Percentiles rank a stretch among this genome's conserved stretches.
Conservation (phyloP, 2,113 vertebrate genomes). For the Alouatta palliata region DNA sequence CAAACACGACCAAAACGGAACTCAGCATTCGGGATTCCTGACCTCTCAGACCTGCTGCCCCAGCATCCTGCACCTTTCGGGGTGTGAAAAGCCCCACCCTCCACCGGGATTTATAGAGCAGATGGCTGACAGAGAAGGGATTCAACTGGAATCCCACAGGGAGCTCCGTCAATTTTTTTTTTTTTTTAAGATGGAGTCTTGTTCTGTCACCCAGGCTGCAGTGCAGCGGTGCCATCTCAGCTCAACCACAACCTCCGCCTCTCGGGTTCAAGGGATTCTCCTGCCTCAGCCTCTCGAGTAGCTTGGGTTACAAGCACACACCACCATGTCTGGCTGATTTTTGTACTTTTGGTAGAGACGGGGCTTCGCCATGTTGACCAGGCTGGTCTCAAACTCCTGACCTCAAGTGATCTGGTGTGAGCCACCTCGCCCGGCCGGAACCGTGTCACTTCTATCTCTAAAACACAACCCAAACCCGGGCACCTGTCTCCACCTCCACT, state of each 20-base stretch:
- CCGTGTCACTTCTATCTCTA: neutral
- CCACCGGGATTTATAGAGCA: neutral
- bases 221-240: neutral
- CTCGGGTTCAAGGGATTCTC: neutral
- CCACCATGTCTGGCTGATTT: neutral
- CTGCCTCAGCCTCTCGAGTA: neutral
- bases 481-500: neutral
- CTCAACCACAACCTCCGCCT: neutral
- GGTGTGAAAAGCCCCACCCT: neutral
- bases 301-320: neutral
- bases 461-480: neutral
- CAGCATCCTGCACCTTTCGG: neutral
- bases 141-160: neutral
- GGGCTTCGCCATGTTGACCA: neutral
- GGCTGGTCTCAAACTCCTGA: neutral
- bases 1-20: neutral
- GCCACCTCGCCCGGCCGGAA: neutral
- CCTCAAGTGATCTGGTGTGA: neutral
- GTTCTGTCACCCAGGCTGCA: neutral
- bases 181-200: neutral
- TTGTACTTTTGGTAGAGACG: neutral
- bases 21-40: neutral
- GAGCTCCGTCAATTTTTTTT: neutral
- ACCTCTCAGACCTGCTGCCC: neutral
- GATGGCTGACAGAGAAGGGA: neutral